These are phyloP conservation scores for Porites divaricata DNA, from an alignment of 92 coral and sea anemone species.

Conservation along the genomic window DNA sequence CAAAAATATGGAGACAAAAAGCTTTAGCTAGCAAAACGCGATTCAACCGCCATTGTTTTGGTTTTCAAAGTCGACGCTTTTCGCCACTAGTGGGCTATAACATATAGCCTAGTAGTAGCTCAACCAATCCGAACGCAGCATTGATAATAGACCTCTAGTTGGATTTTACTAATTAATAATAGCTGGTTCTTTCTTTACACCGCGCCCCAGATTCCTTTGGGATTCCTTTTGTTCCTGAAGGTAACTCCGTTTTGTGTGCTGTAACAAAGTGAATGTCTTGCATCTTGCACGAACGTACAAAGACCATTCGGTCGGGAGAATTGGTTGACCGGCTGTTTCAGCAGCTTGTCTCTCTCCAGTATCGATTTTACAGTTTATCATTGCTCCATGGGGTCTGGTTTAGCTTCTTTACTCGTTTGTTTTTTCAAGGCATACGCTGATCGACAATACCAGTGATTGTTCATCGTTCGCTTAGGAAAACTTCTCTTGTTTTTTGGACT, in stretches of 20 bases:
- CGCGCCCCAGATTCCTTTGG: slow-evolving; percentile 20
- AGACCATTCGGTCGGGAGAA: slow-evolving; percentile 40
- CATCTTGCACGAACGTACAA: slow-evolving; percentile 36
- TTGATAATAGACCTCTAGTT: too few relatives aligned
- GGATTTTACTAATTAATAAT: too few relatives aligned
- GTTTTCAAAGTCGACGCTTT: too few relatives aligned
- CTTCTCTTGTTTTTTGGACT: too few relatives aligned
- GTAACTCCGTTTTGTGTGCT: slow-evolving; percentile 38
- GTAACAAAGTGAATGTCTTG: slow-evolving; percentile 49
- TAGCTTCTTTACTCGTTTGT: neutral
- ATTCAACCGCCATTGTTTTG: too few relatives aligned
- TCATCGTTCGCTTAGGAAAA: too few relatives aligned
- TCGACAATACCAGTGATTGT: slow-evolving; percentile 33
- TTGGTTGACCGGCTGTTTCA: slow-evolving; percentile 45
- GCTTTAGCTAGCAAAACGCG: too few relatives aligned
- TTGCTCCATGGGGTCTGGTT: slow-evolving; percentile 59
- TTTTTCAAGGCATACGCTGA: slow-evolving; percentile 42
- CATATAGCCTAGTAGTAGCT: too few relatives aligned
- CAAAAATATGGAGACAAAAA: too few relatives aligned
- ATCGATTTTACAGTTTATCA: slow-evolving; percentile 26
- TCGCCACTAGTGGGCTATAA: too few relatives aligned
- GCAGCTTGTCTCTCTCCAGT: slow-evolving; percentile 30
- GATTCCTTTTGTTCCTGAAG: slow-evolving; percentile 49
- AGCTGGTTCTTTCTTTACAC: neutral
- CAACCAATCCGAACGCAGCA: too few relatives aligned